These are phyloP conservation scores for zebrafish (Danio rerio) DNA, from an alignment of 2,113 vertebrate genomes.

Conservation along the genomic window DNA sequence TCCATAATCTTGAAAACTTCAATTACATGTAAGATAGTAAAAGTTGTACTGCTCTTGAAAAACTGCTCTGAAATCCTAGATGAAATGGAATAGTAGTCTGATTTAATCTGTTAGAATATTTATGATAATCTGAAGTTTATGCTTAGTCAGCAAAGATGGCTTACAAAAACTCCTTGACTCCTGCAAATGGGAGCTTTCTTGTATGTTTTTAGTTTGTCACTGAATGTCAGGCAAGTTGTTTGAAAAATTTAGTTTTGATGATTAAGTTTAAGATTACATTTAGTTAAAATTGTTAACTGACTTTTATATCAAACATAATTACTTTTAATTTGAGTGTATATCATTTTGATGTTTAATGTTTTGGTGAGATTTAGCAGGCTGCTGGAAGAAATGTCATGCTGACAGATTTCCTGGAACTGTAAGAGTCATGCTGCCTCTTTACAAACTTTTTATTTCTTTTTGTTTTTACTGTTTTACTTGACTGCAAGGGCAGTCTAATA, in stretches of 20 bases:
- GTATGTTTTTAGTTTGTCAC: no score
- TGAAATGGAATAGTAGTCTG: no score
- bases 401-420: background rate
- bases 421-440: background rate
- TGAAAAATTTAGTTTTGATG: no score
- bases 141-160: background rate
- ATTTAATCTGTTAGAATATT: no score
- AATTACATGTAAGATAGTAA: no score
- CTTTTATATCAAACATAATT: no score
- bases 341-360: background rate
- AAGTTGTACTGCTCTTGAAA: no score
- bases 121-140: background rate
- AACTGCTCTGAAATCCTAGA: no score
- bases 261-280: no score
- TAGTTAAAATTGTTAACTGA: no score
- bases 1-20: no score
- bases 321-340: no score
- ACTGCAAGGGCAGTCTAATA: background rate
- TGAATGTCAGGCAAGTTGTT: background rate
- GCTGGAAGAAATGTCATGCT: background rate
- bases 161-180: background rate
- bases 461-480: background rate
- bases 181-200: background rate
- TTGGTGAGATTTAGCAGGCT: background rate
- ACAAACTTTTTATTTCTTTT: background rate